These are phyloP conservation scores for Oreochromis grahami DNA, from an alignment of 2,797 vertebrate species.

Conservation along the genomic window DNA sequence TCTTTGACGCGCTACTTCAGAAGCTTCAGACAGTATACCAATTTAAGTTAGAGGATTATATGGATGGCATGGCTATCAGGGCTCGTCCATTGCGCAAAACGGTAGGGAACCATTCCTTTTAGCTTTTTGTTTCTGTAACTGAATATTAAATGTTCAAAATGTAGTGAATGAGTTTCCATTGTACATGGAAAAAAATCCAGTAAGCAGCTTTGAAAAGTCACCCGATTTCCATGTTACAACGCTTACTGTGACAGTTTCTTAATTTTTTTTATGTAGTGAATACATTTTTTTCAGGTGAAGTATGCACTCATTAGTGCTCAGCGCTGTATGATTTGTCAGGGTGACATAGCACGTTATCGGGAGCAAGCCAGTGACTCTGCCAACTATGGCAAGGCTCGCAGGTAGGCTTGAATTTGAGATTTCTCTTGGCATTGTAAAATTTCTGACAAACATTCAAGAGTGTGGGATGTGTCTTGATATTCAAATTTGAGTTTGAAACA, in stretches of 20 bases:
- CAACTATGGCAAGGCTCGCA: constrained; percentile 98
- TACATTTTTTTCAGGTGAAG: constrained; percentile 83
- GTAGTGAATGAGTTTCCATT: not conserved
- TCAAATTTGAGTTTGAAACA: not conserved
- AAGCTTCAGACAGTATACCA: constrained; percentile 93
- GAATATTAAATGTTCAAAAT: not conserved
- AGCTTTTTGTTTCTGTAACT: not conserved
- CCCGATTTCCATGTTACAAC: not conserved
- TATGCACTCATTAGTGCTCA: constrained; percentile 97
- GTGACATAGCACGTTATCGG: constrained; percentile 94
- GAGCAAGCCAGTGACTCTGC: constrained; percentile 93
- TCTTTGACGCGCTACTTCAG: constrained; percentile 91
- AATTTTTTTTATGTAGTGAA: not conserved
- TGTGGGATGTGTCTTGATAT: not conserved
- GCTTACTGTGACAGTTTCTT: not conserved
- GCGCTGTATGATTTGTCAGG: constrained; percentile 96
- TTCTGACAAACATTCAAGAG: not conserved
- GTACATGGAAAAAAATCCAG: not conserved
- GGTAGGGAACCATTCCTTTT: constrained; percentile 59
- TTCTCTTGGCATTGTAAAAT: not conserved
- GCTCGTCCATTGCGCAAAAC: constrained; percentile 90
- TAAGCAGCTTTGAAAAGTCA: not conserved
- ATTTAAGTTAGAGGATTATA: constrained; percentile 94
- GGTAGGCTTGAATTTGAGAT: constrained; percentile 67
- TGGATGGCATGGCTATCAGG: constrained; percentile 95